phyloP scores from a whole-genome alignment of 2,888 invertebrate species.

The Rhimphoctona megacephalus region DNA sequence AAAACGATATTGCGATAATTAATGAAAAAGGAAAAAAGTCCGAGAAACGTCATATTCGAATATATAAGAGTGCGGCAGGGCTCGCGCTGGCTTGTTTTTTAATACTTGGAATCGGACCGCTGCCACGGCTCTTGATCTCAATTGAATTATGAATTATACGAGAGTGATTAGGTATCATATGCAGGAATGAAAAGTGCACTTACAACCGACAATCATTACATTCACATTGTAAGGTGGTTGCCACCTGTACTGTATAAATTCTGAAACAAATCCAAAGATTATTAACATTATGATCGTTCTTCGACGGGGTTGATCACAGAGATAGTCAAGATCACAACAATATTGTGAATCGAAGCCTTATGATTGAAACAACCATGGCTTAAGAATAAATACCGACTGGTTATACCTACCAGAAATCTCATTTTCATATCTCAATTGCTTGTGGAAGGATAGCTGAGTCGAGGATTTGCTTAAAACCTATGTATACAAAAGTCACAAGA shows the following conservation, averaged over 20 bases:
- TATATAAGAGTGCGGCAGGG: too few relatives aligned
- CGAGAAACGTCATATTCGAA: too few relatives aligned
- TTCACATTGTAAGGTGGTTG: background rate
- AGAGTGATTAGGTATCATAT: background rate
- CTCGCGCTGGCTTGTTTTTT: too few relatives aligned
- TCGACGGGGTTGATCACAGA: background rate
- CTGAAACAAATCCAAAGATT: background rate
- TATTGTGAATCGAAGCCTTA: background rate
- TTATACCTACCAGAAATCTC: slow-evolving; percentile 4
- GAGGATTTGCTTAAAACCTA: slow-evolving; percentile 44
- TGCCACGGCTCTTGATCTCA: too few relatives aligned
- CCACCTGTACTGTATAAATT: background rate
- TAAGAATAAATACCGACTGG: background rate
- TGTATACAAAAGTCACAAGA: slow-evolving; percentile 34
- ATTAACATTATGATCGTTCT: background rate
- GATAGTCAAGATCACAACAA: background rate
- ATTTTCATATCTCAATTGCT: slow-evolving; percentile 56
- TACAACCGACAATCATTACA: background rate
- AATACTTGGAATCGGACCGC: too few relatives aligned
- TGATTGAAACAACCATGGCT: slow-evolving; percentile 13
- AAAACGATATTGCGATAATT: background rate
- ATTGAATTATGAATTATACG: background rate
- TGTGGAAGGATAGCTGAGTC: slow-evolving; percentile 15
- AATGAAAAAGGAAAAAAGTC: too few relatives aligned
- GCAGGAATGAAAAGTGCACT: background rate